Evolutionary conservation across 2,797 vertebrate genomes (phyloP).

Genomic region (Petrocephalus sullivani): DNA sequence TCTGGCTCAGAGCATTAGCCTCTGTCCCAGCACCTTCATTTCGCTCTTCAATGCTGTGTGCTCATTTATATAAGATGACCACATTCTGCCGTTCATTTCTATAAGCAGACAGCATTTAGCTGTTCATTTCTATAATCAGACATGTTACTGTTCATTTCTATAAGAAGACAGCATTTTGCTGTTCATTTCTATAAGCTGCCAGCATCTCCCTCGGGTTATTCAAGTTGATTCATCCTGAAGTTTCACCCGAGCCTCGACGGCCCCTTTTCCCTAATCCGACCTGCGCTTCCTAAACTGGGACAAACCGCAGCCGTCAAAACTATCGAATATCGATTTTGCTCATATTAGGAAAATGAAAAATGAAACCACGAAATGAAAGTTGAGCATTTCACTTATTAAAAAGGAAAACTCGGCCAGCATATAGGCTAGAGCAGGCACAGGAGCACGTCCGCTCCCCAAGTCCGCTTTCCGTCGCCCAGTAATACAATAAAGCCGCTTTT

Average conservation of each 20-base stretch:
- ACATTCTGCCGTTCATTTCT: not conserved
- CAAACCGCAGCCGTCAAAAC: not conserved
- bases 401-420: not conserved
- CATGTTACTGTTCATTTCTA: not conserved
- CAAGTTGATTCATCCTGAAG: not conserved
- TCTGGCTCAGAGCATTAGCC: not conserved
- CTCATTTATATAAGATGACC: not conserved
- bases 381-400: not conserved
- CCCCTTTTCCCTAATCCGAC: not conserved
- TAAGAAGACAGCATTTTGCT: not conserved
- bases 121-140: not conserved
- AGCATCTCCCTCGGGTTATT: not conserved
- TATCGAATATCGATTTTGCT: not conserved
- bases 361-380: not conserved
- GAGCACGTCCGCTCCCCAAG: not conserved
- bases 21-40: not conserved
- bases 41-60: not conserved
- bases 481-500: not conserved
- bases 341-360: not conserved
- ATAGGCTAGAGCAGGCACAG: not conserved
- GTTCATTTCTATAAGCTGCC: not conserved
- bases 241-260: not conserved
- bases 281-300: not conserved
- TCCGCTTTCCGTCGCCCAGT: not conserved
- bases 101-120: not conserved